phyloP scores from a whole-genome alignment of 2,113 vertebrate genomes.

The Corydoras maculifer region DNA sequence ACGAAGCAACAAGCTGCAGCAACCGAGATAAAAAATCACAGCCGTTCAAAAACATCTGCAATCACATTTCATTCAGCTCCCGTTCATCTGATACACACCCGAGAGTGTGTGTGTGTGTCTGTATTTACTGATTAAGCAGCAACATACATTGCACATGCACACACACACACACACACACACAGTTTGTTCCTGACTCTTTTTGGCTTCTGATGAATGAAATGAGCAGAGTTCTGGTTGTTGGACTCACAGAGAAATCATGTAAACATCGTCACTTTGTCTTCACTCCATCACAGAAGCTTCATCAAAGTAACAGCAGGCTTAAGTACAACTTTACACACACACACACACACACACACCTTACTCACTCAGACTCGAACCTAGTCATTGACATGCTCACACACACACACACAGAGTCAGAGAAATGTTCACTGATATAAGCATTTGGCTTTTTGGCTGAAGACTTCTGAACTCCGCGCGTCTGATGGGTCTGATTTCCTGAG shows the following conservation, averaged over 20 bases:
- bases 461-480: background rate
- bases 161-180: constrained; percentile 27
- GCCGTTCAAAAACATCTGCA: background rate
- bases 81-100: constrained; percentile 32
- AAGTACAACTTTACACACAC: constrained; percentile 4
- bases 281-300: constrained; percentile 40
- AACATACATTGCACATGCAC: constrained; percentile 13
- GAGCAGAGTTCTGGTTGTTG: constrained; percentile 9
- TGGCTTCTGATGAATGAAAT: constrained; percentile 45
- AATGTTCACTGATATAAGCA: constrained; percentile 9
- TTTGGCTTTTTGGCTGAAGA: constrained; percentile 29
- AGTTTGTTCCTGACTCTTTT: constrained; percentile 42
- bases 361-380: too few species aligned
- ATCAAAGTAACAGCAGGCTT: constrained; percentile 15
- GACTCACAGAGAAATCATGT: constrained; percentile 25
- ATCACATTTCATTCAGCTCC: constrained; percentile 29
- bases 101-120: constrained; percentile 25
- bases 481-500: constrained; percentile 34
- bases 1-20: constrained; percentile 20
- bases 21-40: constrained; percentile 5
- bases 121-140: constrained; percentile 31
- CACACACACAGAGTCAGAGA: constrained; percentile 2
- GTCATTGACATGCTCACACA: background rate
- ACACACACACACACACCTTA: too few species aligned
- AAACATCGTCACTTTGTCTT: constrained; percentile 38